Conservation (phyloP, 2,113 vertebrate genomes). For the Pteruthius melanotis region DNA sequence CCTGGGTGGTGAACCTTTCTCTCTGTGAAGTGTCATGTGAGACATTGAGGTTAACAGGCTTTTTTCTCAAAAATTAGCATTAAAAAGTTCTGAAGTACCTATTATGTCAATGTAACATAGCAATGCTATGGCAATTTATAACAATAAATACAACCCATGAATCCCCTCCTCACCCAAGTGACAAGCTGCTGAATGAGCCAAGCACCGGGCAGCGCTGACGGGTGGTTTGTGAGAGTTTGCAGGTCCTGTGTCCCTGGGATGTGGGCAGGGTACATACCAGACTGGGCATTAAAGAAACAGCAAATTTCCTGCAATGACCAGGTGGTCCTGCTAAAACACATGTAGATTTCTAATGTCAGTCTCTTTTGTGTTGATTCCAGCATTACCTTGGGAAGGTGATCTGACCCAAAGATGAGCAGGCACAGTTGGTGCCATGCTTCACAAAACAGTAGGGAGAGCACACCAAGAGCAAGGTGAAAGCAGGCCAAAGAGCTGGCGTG, state of each 20-base stretch:
- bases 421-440: background rate
- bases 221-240: background rate
- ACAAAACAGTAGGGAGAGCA: background rate
- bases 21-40: background rate
- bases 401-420: background rate
- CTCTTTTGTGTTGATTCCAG: background rate
- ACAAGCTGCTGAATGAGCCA: background rate
- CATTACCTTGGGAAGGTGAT: background rate
- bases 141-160: background rate
- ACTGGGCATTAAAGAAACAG: background rate
- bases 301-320: background rate
- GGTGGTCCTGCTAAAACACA: background rate
- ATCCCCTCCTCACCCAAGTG: background rate
- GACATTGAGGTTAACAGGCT: background rate
- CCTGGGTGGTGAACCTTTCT: background rate
- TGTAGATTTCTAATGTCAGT: background rate
- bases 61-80: fast-evolving
- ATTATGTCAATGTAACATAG: background rate
- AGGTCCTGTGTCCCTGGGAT: background rate
- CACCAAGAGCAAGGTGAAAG: background rate
- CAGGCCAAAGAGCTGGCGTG: background rate
- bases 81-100: background rate
- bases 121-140: background rate
- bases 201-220: fast-evolving
- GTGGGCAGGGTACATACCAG: background rate